Evolutionary conservation across 2,888 invertebrate species (phyloP).

Genomic region (Zele albiditarsus): DNA sequence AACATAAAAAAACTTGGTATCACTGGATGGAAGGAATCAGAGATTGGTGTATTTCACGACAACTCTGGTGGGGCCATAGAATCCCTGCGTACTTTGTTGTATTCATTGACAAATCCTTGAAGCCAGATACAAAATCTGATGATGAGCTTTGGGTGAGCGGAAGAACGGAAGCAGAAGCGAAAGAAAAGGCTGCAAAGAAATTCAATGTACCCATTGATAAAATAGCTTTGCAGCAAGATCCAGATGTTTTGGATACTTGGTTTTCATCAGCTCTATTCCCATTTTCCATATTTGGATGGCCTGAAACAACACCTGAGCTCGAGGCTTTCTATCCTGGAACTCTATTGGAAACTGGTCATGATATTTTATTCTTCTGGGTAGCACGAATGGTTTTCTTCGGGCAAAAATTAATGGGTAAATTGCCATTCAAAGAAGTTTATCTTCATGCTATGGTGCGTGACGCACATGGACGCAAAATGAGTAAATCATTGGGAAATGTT

Average conservation of each 20-base stretch:
- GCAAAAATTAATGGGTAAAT: slow-evolving; percentile 87
- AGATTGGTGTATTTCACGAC: slow-evolving; percentile 99
- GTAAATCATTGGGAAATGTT: slow-evolving; percentile 98
- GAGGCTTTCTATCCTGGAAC: slow-evolving; percentile 92
- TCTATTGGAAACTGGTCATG: slow-evolving; percentile 96
- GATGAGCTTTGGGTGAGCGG: slow-evolving; percentile 76
- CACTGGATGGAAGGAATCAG: slow-evolving; percentile 97
- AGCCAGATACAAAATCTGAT: slow-evolving; percentile 62
- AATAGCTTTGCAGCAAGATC: slow-evolving; percentile 83
- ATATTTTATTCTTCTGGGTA: slow-evolving; percentile 99
- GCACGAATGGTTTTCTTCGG: slow-evolving; percentile 99
- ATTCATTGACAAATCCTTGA: slow-evolving; percentile 72
- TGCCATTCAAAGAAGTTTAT: slow-evolving; percentile 95
- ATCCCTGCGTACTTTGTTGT: slow-evolving; percentile 94
- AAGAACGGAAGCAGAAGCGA: slow-evolving; percentile 82
- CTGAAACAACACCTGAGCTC: slow-evolving; percentile 83
- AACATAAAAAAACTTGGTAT: slow-evolving; percentile 94
- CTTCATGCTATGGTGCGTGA: slow-evolving; percentile 98
- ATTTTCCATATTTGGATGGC: slow-evolving; percentile 98
- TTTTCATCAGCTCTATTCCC: slow-evolving; percentile 98
- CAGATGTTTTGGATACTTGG: slow-evolving; percentile 99
- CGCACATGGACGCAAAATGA: slow-evolving; percentile 99
- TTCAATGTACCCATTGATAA: slow-evolving; percentile 77
- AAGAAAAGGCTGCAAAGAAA: slow-evolving; percentile 83
- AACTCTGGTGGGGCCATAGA: slow-evolving; percentile 99